Base-by-base conservation (phyloP, 2,797 vertebrate genomes). In the Epinephelus coioides region DNA sequence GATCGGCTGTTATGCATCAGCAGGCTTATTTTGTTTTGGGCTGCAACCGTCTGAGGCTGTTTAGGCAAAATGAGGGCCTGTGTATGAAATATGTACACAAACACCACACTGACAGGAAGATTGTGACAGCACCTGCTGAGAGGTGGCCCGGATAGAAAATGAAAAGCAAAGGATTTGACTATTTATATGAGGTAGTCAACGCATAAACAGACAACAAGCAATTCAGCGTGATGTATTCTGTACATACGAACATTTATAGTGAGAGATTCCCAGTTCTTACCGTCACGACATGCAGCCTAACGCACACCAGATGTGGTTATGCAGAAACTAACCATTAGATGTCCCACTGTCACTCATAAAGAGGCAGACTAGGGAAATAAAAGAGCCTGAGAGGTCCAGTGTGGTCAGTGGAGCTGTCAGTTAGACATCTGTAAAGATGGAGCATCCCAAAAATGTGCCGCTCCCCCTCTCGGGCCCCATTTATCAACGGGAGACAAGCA, bases 41-140 rank as follows among this genome's bases (percentile, higher is more conserved):
- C 73, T 81, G 65, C 43, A 84, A 76, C 55, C 40, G 65, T 85
- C 73, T 80, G 70, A 67, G 77, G 80, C 69, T 88, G 81, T 91
- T 92, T 85, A 90, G 34, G 21, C 38, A 23, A 40, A 57, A 50
- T n/a, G n/a, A 73, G 66, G 67, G 25, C 51, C 79, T 67, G 85
- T 83, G 82, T 79, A 65, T 79, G 78, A 89, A 81, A 82, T 69
- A 57, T 60, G 82, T 73, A 86, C 87, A 88, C 84, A 84, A 63
- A 86, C 79, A 27, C 1, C 59, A 17, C 50, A n/a, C 78, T 67
- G 86, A 86, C 86, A 75, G 86, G 86, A 85, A 77, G 78, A 54
- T n/a, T 63, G 73, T 85, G 86, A 82, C 75, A 17, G 85, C 85
- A 90, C 89, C 83, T 83, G 80, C 89, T 80, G 81, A 76, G 86